These are phyloP conservation scores for Ommatoiulus sabulosus DNA, from an alignment of 2,888 invertebrate species.

Conservation along the genomic window DNA sequence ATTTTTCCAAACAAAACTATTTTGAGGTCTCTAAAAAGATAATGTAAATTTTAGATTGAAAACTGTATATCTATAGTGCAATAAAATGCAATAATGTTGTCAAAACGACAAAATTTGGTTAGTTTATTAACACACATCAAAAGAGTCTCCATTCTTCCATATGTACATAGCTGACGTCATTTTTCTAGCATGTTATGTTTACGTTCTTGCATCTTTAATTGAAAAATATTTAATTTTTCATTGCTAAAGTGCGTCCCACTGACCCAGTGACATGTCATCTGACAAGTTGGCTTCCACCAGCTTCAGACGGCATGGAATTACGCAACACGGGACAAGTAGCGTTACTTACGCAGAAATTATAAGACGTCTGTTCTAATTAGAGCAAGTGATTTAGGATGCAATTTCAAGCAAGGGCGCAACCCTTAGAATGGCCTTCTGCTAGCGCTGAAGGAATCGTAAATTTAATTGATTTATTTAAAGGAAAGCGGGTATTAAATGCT, in stretches of 20 bases:
- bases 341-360: neutral
- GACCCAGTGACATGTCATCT: neutral
- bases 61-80: too few relatives aligned
- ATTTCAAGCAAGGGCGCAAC: neutral
- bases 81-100: too few relatives aligned
- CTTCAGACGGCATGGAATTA: neutral
- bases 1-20: too few relatives aligned
- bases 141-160: too few relatives aligned
- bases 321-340: neutral
- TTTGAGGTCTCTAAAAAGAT: too few relatives aligned
- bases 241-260: neutral
- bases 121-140: too few relatives aligned
- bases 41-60: too few relatives aligned
- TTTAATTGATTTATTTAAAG: slow-evolving; percentile 12
- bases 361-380: neutral
- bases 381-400: neutral
- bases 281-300: neutral
- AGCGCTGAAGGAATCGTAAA: slow-evolving; percentile 36
- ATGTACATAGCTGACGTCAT: too few relatives aligned
- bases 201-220: neutral
- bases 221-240: neutral
- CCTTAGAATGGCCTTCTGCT: slow-evolving; percentile 16
- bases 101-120: too few relatives aligned
- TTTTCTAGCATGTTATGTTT: too few relatives aligned
- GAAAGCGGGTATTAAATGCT: neutral